Base-by-base conservation (phyloP, 2,113 vertebrate species). In the Thymallus thymallus region DNA sequence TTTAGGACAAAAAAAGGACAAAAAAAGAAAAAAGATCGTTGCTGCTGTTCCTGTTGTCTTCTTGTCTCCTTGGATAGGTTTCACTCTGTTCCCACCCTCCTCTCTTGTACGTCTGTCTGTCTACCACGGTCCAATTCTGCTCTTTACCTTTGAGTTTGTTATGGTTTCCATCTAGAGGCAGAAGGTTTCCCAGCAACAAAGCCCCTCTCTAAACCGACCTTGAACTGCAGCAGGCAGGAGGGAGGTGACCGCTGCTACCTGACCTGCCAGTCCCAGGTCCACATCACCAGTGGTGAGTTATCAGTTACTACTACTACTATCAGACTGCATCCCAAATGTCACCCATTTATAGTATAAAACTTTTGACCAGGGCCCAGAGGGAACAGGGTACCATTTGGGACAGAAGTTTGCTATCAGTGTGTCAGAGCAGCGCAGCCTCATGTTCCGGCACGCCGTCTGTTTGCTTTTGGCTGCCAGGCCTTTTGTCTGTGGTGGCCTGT, bases 211-310 rank as follows among this genome's bases (percentile, higher is more conserved):
- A 94, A 89, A 76, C 93, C 94, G 70, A 93, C 93, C 51, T 90
- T 99, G 88, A 95, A 92, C 84, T 99, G 98, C 86, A 83, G 90
- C 79, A 98, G 95, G 89, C 94, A 92, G 83, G 95, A 91, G 71
- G 95, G 96, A 88, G 94, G 91, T 9, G 95, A 98, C 76, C 94
- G 89, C 82, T 99, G 98, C 89, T 95, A 95, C 88, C 90, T 99
- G 83, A 96, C 91, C 82, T 98, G 96, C 86, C 94, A 91, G 85
- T 95, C 95, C 0, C 95, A 95, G 90, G 91, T 95, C 87, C 94
- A 93, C 73, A 91, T 97, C 65, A 94, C 91, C 83, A 94, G 94
- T 84, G 97, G 97, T 99, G 92, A 97, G 96, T 94, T 46, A 64
- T n/a, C 22, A 61, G n/a, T 61, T 61, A 22, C 46, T 61, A 75